These are phyloP conservation scores for Sphaerophoria taeniata DNA, from an alignment of 2,888 invertebrate species.

Conservation along the genomic window DNA sequence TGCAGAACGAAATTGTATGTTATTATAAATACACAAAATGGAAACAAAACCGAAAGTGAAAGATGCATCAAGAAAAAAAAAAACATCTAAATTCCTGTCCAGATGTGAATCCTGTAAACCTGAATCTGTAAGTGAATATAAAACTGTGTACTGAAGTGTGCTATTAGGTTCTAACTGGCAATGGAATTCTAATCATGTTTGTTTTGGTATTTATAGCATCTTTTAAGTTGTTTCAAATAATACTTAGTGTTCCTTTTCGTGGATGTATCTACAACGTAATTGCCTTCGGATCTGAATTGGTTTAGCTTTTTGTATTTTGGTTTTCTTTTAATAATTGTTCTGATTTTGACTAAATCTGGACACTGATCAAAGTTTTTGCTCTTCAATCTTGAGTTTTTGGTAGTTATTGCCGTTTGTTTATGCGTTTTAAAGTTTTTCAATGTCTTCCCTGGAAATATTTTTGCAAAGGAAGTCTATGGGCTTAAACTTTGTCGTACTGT, in stretches of 20 bases:
- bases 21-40: no score
- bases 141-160: no score
- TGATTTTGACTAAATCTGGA: conserved; percentile 18
- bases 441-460: conserved; percentile 23
- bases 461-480: conserved; percentile 56
- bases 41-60: no score
- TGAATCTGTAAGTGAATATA: no score
- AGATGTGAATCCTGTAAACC: no score
- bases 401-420: neutral
- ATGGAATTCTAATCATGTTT: neutral
- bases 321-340: conserved; percentile 29
- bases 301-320: conserved; percentile 40
- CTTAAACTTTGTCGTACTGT: conserved; percentile 35
- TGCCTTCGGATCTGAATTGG: conserved; percentile 6
- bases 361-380: conserved; percentile 16
- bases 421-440: conserved; percentile 13
- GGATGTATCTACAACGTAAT: conserved; percentile 32
- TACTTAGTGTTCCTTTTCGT: conserved; percentile 46
- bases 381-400: neutral
- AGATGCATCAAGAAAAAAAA: no score
- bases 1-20: no score
- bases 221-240: conserved; percentile 33
- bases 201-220: conserved; percentile 34
- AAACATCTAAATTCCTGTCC: no score
- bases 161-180: no score